phyloP scores from a whole-genome alignment of 2,797 vertebrate species.

The Taenioides sp. region DNA sequence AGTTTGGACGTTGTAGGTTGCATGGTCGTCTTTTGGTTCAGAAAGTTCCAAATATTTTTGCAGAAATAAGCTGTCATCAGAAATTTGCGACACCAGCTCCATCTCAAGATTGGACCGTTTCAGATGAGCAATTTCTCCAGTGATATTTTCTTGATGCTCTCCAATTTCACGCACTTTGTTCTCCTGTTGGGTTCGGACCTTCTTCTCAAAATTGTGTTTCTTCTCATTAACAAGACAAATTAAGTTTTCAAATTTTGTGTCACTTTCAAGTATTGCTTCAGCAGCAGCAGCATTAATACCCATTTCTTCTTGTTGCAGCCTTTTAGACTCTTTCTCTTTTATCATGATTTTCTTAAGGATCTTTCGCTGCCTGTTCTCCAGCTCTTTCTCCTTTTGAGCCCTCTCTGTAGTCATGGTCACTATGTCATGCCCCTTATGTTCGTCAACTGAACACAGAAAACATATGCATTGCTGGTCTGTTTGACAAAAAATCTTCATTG shows the following conservation, averaged over 20 bases:
- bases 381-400: not conserved
- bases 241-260: not conserved
- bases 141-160: not conserved
- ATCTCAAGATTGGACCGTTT: not conserved
- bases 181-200: not conserved
- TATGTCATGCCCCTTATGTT: conserved; percentile 1
- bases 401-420: not conserved
- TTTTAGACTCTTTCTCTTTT: not conserved
- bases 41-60: not conserved
- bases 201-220: not conserved
- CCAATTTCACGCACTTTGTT: not conserved
- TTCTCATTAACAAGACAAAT: not conserved
- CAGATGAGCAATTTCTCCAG: not conserved
- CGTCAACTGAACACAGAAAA: not conserved
- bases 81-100: not conserved
- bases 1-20: not conserved
- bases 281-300: not conserved
- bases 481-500: conserved; percentile 5
- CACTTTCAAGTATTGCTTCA: not conserved
- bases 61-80: not conserved
- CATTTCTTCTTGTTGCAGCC: not conserved
- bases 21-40: not conserved
- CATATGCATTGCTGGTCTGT: conserved; percentile 4
- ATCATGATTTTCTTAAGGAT: not conserved
- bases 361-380: not conserved